phyloP scores from a whole-genome alignment of 2,888 invertebrate species.

The Hirtodrosophila duncani region DNA sequence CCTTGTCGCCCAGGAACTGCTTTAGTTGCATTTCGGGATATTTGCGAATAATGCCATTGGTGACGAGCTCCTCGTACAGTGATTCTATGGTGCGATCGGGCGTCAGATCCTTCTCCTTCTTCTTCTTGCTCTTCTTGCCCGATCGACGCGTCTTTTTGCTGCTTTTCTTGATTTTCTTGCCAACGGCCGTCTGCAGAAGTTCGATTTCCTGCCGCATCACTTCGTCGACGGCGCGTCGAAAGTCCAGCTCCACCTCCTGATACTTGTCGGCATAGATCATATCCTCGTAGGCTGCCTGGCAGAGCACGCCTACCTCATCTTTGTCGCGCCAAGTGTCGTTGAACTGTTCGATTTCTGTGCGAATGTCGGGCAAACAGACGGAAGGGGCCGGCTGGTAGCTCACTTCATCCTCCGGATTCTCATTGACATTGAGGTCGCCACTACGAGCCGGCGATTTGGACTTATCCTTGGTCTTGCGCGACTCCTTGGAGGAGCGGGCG shows the following conservation, averaged over 20 bases:
- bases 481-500: conserved; percentile 87
- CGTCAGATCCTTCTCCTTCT: conserved; percentile 96
- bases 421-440: conserved; percentile 81
- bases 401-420: conserved; percentile 81
- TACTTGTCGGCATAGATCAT: conserved; percentile 92
- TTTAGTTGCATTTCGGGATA: conserved; percentile 84
- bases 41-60: conserved; percentile 92
- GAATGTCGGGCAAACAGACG: conserved; percentile 85
- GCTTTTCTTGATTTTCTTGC: conserved; percentile 87
- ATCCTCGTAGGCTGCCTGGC: conserved; percentile 87
- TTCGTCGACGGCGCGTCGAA: conserved; percentile 89
- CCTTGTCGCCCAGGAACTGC: conserved; percentile 90
- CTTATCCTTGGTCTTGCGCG: conserved; percentile 87
- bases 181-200: conserved; percentile 82
- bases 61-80: conserved; percentile 93
- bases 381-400: conserved; percentile 84
- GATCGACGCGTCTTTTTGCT: conserved; percentile 88
- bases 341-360: conserved; percentile 86
- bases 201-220: conserved; percentile 85
- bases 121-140: conserved; percentile 93
- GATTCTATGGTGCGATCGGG: conserved; percentile 94
- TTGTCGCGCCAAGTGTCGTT: conserved; percentile 91
- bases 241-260: conserved; percentile 88
- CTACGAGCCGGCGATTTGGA: conserved; percentile 80
- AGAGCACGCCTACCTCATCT: conserved; percentile 86